A percentile compares a stretch with the other conserved stretches of the same genome.
Evolutionary conservation across 92 coral and sea anemone species (phyloP).

Genomic region (Chrysogorgia sp.): DNA sequence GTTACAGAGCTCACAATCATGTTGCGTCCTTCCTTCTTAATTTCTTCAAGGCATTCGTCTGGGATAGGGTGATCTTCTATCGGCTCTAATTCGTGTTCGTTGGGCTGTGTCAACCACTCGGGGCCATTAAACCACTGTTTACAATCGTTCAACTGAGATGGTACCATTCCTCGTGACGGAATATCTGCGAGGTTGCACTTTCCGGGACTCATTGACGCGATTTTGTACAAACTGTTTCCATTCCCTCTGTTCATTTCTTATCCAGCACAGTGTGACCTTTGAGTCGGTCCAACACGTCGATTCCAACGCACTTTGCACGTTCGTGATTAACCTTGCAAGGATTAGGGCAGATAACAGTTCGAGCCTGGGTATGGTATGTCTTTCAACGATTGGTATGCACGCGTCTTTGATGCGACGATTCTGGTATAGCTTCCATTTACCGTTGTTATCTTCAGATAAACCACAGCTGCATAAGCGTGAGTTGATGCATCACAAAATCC

Average conservation of each 20-base stretch:
- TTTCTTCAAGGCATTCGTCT: constrained; percentile 20
- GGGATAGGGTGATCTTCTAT: not conserved
- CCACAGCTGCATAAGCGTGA: constrained; percentile 11
- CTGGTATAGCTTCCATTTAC: not conserved
- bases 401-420: constrained; percentile 5
- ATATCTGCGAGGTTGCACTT: constrained; percentile 21
- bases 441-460: not conserved
- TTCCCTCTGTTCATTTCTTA: not conserved
- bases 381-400: not conserved
- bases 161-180: constrained; percentile 40
- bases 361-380: not conserved
- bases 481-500: constrained; percentile 21
- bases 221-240: constrained; percentile 45
- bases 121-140: constrained; percentile 35
- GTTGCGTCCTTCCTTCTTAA: not conserved
- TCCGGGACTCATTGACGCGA: constrained; percentile 17
- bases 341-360: not conserved
- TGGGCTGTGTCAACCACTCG: constrained; percentile 3
- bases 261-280: constrained; percentile 29
- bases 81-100: not conserved
- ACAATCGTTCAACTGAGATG: not conserved
- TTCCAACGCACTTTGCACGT: constrained; percentile 2
- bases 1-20: not conserved
- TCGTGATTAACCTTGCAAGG: not conserved
- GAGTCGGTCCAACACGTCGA: constrained; percentile 34